Conservation (phyloP, 2,888 invertebrate species). For the Euplagia quadripunctaria region DNA sequence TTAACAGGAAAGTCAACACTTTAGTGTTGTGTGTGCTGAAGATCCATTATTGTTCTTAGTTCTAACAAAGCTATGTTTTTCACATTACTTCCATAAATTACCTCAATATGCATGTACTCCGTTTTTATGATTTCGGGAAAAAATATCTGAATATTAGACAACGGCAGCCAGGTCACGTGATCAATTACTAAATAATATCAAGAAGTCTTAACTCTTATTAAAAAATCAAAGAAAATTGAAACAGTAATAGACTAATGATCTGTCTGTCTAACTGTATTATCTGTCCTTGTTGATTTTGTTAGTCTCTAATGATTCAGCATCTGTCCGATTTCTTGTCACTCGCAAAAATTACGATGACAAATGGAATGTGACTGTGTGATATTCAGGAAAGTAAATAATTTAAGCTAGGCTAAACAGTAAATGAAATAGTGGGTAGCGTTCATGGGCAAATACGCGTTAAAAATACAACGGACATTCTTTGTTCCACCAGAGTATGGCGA, state of each 20-base stretch:
- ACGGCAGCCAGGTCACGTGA: background rate
- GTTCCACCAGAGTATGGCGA: constrained; percentile 38
- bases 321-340: constrained; percentile 4
- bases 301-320: constrained; percentile 8
- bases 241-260: background rate
- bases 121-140: background rate
- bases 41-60: background rate
- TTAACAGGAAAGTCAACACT: constrained; percentile 3
- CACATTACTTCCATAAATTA: background rate
- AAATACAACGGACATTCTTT: constrained; percentile 53
- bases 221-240: too few relatives aligned
- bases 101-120: background rate
- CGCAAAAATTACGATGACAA: constrained; percentile 3
- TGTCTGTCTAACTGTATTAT: background rate
- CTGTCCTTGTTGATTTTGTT: background rate
- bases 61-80: background rate
- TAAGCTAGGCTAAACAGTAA: constrained; percentile 30
- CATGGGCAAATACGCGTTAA: constrained; percentile 43
- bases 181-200: background rate
- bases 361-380: constrained; percentile 2
- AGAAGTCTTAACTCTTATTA: background rate
- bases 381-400: constrained; percentile 24
- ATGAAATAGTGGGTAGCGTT: constrained; percentile 39
- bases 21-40: background rate
- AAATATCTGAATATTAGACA: background rate